Base-by-base conservation (phyloP, 2,888 invertebrate species). In the Drosophila austrosaltans region DNA sequence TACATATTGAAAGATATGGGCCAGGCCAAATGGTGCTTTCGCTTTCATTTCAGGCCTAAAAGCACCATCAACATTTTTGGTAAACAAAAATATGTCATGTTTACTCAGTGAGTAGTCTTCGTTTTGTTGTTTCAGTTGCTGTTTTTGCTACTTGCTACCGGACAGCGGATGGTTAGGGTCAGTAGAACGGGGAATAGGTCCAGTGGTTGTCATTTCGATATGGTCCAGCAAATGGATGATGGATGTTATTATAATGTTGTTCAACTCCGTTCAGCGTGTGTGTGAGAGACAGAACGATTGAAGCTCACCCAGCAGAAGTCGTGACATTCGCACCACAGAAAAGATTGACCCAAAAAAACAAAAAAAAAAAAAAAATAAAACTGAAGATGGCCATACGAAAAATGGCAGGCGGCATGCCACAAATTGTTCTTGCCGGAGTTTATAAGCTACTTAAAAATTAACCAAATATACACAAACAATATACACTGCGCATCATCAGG, bases 221-320 rank as follows among this genome's bases (percentile, higher is more conserved):
- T 62, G 71, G 79, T 73, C 63, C 76, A 56, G 54, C 48, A 48
- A 48, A 48, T 48, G 58, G 60, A 78, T 83, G 87, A 83, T 83
- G 87, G 84, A 83, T 83, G 87, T 78, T 77, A 80, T 84, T 87
- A 80, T 84, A 83, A 86, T 83, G 70, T 78, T 65, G 74, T 60
- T 42, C 4, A 36, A 36, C 36, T 36, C 48, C 25, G 22, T 5
- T 48, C 48, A 48, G 4, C 4, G 8, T 2, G 44, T 10, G 48
- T 12, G 48, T n/a, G 40, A 48, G 6, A 22, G 10, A 48, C 2
- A 7, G 48, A 12, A 61, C 40, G 64, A 28, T 53, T 61, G 3
- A 36, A 36, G 73, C 73, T 74, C 62, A 69, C 74, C 48, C 74
- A 61, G 74, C 74, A 61, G 74, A 63, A 69, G 73, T 67, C 72